Base-by-base conservation (phyloP, 2,113 vertebrate species). In the Vulpes vulpes region DNA sequence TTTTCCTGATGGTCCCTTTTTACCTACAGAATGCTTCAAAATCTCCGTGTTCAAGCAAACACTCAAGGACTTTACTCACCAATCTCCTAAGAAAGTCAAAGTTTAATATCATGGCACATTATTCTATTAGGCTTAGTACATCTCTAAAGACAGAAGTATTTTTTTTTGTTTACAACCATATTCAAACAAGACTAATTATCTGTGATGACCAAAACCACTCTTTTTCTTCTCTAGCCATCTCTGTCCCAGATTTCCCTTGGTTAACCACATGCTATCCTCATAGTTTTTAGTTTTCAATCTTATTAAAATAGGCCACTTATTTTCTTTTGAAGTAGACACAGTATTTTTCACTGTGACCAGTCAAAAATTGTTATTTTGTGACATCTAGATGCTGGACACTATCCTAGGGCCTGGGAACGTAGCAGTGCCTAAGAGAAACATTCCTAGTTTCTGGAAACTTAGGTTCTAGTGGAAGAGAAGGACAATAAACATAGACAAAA, bases 241-340 rank as follows among this genome's bases (percentile, higher is more conserved):
- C 15, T 71, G n/a, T 51, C 69, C n/a, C 43, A 87, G 25, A 86
- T 62, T 65, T 96, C 30, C 80, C 30, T 62, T 49, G 73, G 57
- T 22, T 83, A 91, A 64, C 16, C n/a, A 71, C 64, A 35, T 35
- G 4, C 38, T 59, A 62, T 64, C 32, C 64, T 4, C 12, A 62
- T 16, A 76, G 30, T 57, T 85, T 95, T 93, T n/a, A 94, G 53
- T 71, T 25, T 92, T 82, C 0, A n/a, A 62, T 0, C 11, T 35
- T 65, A 74, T 87, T n/a, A 5, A 43, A 74, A 94, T 38, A 83
- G 53, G 59, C 22, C 12, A 69, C 79, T 59, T 80, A 43, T 93
- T 96, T 96, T 90, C 59, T 84, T 94, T 91, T 90, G 49, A 93
- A 93, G 64, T 25, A 62, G 32, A 79, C 23, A 96, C 7, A 91